Evolutionary conservation across 2,797 vertebrate species (phyloP), one percentile per base, ranked within the genome.

Genomic region (Galaxias olidus): DNA sequence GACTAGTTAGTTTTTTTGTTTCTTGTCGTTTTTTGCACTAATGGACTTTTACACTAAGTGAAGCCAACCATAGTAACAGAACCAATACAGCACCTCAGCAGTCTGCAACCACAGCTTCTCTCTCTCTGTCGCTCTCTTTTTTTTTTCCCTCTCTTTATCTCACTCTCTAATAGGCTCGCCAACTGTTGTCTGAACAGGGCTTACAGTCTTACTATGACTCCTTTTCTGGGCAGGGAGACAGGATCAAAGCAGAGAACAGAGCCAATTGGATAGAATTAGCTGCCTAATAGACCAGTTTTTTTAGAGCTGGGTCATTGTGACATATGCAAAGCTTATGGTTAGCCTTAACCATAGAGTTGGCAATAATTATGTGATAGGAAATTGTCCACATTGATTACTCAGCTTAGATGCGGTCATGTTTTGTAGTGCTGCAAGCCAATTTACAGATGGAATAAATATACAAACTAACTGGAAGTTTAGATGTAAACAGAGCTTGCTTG

Each of bases 391-490:
- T 20, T 81, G 74, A 84, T 83, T 81, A 17, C 66, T 45, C 55
- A 55, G 53, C 65, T 75, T 65, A 73, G 73, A 77, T 75, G 69
- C 68, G 71, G 75, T 73, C 71, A 76, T 77, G 74, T 81, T 71
- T 80, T 69, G 83, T 71, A 79, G 12, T 56, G 9, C 43, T 15
- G 6, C 6, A 46, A 43, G 12, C 68, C 59, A 72, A 69, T 63
- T 74, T 72, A 69, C 70, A 50, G 79, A 82, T 82, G 78, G 74
- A 81, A 84, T 80, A 71, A 69, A 72, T 69, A 68, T 75, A 71
- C 69, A 61, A 70, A 65, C 64, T 68, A 70, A 65, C 62, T 68
- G 59, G 66, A 68, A 44, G 50, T 59, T 14, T 54, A 10, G 52
- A 62, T 61, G 20, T 54, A 52, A 13, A 64, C 50, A 61, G 53